phyloP scores from a whole-genome alignment of 2,113 vertebrate genomes.

The Scalopus aquaticus region DNA sequence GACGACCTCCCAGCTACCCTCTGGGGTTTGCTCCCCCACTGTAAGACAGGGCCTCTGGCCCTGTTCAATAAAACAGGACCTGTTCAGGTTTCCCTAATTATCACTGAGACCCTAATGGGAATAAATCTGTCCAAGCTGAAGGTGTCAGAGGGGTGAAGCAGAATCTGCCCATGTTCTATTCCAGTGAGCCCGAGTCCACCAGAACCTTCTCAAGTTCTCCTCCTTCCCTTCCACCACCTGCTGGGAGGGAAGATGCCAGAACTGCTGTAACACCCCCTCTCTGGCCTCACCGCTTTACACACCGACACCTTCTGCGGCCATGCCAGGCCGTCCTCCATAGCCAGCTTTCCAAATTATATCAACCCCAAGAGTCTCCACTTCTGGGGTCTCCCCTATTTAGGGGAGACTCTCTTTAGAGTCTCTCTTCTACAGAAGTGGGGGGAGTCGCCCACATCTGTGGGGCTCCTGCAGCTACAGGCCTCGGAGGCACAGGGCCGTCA shows the following conservation, averaged over 20 bases:
- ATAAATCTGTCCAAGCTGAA: not conserved
- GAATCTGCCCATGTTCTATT: not conserved
- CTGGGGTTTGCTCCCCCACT: not conserved
- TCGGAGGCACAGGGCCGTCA: not conserved
- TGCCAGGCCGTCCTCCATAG: not conserved
- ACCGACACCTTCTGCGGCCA: too few relatives aligned
- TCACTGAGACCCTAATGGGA: not conserved
- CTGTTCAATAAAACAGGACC: not conserved
- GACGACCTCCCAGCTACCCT: fast-evolving
- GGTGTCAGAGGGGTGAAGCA: not conserved
- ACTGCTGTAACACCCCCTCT: not conserved
- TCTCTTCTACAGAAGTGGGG: not conserved
- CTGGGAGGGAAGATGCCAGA: too few relatives aligned
- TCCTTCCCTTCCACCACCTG: not conserved
- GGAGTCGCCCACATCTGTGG: not conserved
- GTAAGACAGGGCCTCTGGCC: too few relatives aligned
- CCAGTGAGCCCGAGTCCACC: not conserved
- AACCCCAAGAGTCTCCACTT: not conserved
- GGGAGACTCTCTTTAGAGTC: not conserved
- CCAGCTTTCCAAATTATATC: not conserved
- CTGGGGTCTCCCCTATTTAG: fast-evolving
- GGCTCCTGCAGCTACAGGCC: not conserved
- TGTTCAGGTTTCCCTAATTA: not conserved
- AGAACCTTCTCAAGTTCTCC: not conserved
- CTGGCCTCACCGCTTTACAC: not conserved